Conservation (phyloP, 2,888 invertebrate species). For the Trimorus sp. region DNA sequence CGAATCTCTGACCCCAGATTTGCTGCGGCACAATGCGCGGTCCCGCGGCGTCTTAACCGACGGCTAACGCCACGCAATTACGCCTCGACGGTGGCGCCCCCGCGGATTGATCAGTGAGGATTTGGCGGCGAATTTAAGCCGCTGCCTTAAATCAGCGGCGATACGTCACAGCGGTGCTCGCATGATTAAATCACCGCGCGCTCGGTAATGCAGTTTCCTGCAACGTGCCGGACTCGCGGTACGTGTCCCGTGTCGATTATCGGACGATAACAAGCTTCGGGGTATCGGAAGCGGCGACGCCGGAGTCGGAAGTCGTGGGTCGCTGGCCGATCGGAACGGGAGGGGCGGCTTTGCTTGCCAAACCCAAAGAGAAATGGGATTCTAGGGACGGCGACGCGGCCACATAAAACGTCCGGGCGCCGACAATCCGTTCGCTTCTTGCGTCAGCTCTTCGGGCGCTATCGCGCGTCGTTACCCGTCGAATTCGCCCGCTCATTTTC, state of each 20-base stretch:
- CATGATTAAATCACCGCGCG: constrained; percentile 77
- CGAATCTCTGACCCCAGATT: constrained; percentile 31
- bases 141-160: constrained; percentile 43
- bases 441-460: constrained; percentile 9
- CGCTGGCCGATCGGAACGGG: constrained; percentile 53
- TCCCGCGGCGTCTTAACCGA: too few species aligned
- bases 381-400: constrained; percentile 39
- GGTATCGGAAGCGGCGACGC: constrained; percentile 67
- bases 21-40: constrained; percentile 10
- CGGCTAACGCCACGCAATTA: too few species aligned
- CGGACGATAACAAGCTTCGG: constrained; percentile 75
- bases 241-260: constrained; percentile 77
- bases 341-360: constrained; percentile 46
- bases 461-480: constrained; percentile 34
- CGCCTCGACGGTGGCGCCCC: too few species aligned
- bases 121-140: constrained; percentile 4
- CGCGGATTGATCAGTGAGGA: too few species aligned
- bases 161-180: constrained; percentile 65
- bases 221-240: constrained; percentile 71
- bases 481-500: constrained; percentile 41
- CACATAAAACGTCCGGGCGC: constrained; percentile 56
- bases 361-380: constrained; percentile 49
- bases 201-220: constrained; percentile 76
- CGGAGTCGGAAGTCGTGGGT: constrained; percentile 60
- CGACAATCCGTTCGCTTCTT: constrained; percentile 34